Evolutionary conservation across 2,113 vertebrate species (phyloP), one percentile per base, ranked within the genome.

Genomic region (Chlamydotis undulata): DNA sequence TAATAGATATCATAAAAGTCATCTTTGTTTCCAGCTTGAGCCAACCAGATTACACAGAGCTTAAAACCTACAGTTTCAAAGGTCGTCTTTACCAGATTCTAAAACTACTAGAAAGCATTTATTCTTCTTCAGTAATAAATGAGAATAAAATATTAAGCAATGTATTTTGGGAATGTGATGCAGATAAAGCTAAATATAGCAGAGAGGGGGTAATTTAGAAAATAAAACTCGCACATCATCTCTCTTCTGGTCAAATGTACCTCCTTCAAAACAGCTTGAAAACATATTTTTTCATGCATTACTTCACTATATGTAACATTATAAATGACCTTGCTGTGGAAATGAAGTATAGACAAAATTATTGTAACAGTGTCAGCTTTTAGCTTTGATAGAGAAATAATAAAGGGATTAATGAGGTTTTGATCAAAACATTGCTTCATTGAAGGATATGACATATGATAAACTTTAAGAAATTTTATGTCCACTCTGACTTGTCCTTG

Each of bases 121-220:
- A 84, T 49, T 90, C 41, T 86, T 80, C 49, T 67, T 94, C 79
- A 94, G 84, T 76, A 96, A 91, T 82, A 87, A 68, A 94, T 90
- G 45, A 91, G 68, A 69, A 61, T 29, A 93, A 94, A 87, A 91
- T 90, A 93, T 76, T 94, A 90, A 90, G 71, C 60, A 64, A 69
- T 37, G 7, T 25, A 57, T 57, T 76, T 59, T 3, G 10, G 39
- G 31, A 69, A 67, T 7, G 59, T 61, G 64, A 25, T 90, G 39
- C 70, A 87, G 77, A 49, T 82, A 75, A 33, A 71, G 29, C 28
- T 85, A 60, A 91, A 86, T 25, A 56, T 12, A 80, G 37, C 25
- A 79, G 41, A 37, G 37, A 63, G 26, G 10, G 7, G 3, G 10
- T 35, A 45, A 69, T 53, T 69, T 28, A 57, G 31, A 64, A 87